Base-by-base conservation (phyloP, 1,140 invertebrate species). In the Hylaeus anthracinus region DNA sequence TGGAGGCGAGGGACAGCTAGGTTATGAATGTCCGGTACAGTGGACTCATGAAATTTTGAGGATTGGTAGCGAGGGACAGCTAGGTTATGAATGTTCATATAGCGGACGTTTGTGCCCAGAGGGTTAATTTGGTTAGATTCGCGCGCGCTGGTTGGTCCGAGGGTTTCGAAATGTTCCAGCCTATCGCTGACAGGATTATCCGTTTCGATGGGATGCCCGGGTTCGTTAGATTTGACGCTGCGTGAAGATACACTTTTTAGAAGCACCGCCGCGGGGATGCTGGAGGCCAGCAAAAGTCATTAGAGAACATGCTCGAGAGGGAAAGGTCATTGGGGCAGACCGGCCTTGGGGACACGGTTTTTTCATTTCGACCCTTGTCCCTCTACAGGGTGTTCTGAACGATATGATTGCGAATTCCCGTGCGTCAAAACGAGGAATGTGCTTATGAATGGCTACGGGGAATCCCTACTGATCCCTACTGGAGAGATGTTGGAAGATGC, bases 331-430 rank as follows among this genome's bases (percentile, higher is more conserved):
- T 37, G 45, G 12, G 37, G 65, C n/a, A 45, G 45, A 67, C 45
- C n/a, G 45, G 45, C 26, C 55, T 15, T 3, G 5, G 12, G 65
- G 26, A 60, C 53, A 45, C 39, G 63, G 51, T 60, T 77, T 56
- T 77, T 70, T 65, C 74, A 77, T 77, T 77, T 51, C 51, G 9
- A 51, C 51, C 51, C 51, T 51, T 9, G 51, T 51, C 9, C 8
- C 8, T 2, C 8, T 10, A 10, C 51, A 51, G 8, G 6, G 41
- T 45, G 14, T 53, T 66, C 65, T 43, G n/a, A 66, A 41, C 51
- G 37, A 53, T 51, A 41, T 15, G 39, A 12, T 41, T 43, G 41
- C 61, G 43, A 64, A 64, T 64, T 48, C 15, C 61, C 12, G 39
- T 5, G 39, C 39, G 6, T 6, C 61, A 12, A 4, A 2, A 2